Conservation (phyloP, 2,888 invertebrate species). For the Lobophora halterata region DNA sequence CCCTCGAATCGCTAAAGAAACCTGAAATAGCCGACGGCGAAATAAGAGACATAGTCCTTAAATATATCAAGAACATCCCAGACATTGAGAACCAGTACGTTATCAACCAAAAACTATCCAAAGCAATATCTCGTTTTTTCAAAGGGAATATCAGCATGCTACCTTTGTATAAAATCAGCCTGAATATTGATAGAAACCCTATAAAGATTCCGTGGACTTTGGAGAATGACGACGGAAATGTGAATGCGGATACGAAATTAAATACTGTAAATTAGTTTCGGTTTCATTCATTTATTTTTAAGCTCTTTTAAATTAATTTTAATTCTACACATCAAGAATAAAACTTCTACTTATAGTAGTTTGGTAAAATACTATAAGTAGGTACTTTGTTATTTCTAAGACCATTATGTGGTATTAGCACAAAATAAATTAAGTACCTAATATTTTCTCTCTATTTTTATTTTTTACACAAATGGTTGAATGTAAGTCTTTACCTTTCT, state of each 20-base stretch:
- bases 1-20: slow-evolving; percentile 34
- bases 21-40: slow-evolving; percentile 36
- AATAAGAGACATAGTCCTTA: slow-evolving; percentile 42
- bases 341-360: neutral
- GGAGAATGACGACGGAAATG: slow-evolving; percentile 10
- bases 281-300: slow-evolving; percentile 11
- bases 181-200: slow-evolving; percentile 61
- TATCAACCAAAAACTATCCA: slow-evolving; percentile 53
- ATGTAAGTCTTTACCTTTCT: too few relatives aligned
- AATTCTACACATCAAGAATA: neutral
- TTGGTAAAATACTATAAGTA: too few relatives aligned
- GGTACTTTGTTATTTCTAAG: too few relatives aligned
- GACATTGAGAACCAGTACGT: slow-evolving; percentile 56
- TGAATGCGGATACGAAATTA: neutral
- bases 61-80: slow-evolving; percentile 53
- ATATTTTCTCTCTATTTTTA: too few relatives aligned
- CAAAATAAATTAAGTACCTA: too few relatives aligned
- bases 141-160: slow-evolving; percentile 56
- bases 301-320: too few relatives aligned
- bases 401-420: too few relatives aligned
- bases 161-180: slow-evolving; percentile 59
- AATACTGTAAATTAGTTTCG: slow-evolving; percentile 1
- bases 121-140: slow-evolving; percentile 52
- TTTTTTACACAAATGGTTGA: too few relatives aligned
- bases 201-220: slow-evolving; percentile 67